A percentile compares a stretch with the other conserved stretches of the same genome.
Evolutionary conservation across 2,888 invertebrate species (phyloP).

Genomic region (Galerucella nymphaeae): DNA sequence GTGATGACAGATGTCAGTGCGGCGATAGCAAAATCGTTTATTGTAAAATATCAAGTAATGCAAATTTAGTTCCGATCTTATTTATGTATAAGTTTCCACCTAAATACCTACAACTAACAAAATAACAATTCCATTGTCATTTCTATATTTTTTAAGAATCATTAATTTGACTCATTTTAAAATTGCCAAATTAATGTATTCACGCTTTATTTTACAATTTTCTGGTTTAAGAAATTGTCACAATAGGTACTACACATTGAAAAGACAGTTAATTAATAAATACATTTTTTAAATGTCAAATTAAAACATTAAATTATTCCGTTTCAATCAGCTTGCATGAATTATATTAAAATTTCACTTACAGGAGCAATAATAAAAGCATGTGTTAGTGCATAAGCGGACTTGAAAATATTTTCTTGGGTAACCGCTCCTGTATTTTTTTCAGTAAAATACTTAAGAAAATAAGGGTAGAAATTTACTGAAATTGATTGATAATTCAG

Average conservation of each 20-base stretch:
- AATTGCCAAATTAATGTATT: background rate
- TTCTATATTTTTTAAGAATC: background rate
- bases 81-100: no score
- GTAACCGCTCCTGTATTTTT: background rate
- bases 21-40: background rate
- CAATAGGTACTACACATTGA: no score
- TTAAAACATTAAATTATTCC: background rate
- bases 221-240: background rate
- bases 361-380: background rate
- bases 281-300: background rate
- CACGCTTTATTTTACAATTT: background rate
- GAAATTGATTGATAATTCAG: no score
- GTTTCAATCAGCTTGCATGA: no score
- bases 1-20: slow-evolving; percentile 32
- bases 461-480: no score
- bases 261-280: no score
- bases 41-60: background rate
- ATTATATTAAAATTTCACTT: background rate
- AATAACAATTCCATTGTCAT: no score
- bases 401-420: background rate
- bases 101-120: no score
- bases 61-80: no score
- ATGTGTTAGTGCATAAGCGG: slow-evolving; percentile 1
- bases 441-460: no score
- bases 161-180: background rate